Base-by-base conservation (phyloP, 2,888 invertebrate species). In the Cryptocheilus praepositus region DNA sequence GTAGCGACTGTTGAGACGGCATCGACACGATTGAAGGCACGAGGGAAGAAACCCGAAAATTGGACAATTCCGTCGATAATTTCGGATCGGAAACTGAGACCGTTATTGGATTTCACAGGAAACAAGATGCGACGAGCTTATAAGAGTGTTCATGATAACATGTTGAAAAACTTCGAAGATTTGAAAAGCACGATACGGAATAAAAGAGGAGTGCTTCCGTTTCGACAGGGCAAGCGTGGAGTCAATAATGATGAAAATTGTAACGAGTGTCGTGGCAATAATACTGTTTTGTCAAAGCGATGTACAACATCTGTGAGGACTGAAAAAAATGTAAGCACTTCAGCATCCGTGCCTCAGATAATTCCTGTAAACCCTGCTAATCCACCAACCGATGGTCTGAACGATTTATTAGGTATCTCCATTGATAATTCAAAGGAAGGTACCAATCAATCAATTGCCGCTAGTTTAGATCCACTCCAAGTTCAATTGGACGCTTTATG, bases 1-100 rank as follows among this genome's bases (percentile, higher is more conserved):
- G 1, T 36, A 11, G n/a, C n/a, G n/a, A n/a, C n/a, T n/a, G n/a
- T n/a, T n/a, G n/a, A n/a, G n/a, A n/a, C n/a, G n/a, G n/a, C n/a
- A n/a, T 1, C 13, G 36, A 36, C 36, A 11, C 36, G 36, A 4
- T 36, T 11, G 36, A 36, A 36, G 8, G 8, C 7, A 21, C 46
- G 3, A 28, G 22, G 28, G 5, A 49, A 60, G 0, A 79, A 67
- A 36, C 51, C 18, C 25, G 70, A 19, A 22, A 74, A 73, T 16
- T 77, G 67, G 71, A 51, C 36, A 58, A 73, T 72, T 7, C 70
- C 74, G 0, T 54, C 61, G 0, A 56, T 36, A 0, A 2, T 76
- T 7, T 67, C 59, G 0, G 67, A 70, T 19, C 63, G 57, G 18
- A 76, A 79, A n/a, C 65, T 73, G 0, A 72, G 21, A 3, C 53